These are phyloP conservation scores for Esox masquinongy DNA, from an alignment of 2,797 vertebrate genomes.

Conservation along the genomic window DNA sequence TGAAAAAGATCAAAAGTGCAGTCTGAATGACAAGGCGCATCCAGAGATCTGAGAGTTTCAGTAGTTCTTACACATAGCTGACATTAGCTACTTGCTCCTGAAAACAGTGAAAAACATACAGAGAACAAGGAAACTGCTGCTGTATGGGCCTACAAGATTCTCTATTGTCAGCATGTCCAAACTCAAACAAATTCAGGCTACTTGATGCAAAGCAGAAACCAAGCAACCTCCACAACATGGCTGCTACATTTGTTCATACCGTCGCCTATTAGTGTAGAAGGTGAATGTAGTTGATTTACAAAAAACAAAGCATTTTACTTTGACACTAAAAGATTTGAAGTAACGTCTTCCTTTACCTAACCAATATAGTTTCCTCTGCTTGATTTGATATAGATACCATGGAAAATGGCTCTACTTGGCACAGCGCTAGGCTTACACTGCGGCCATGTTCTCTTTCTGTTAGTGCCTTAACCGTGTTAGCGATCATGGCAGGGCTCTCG, in stretches of 20 bases:
- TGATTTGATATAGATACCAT: slow-evolving; percentile 12
- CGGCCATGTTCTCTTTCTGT: slow-evolving; percentile 16
- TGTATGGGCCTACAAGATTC: slow-evolving; percentile 8
- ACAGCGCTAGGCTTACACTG: slow-evolving; percentile 56
- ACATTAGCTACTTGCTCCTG: slow-evolving; percentile 43
- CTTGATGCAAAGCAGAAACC: neutral
- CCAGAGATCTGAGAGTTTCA: slow-evolving; percentile 48
- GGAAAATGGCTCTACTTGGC: slow-evolving; percentile 3
- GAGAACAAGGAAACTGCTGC: slow-evolving; percentile 40
- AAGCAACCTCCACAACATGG: slow-evolving; percentile 12
- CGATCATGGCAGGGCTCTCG: neutral
- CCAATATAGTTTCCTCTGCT: slow-evolving; percentile 15
- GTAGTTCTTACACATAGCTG: slow-evolving; percentile 47
- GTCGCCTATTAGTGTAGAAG: slow-evolving; percentile 15
- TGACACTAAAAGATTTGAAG: slow-evolving; percentile 20
- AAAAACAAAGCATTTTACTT: slow-evolving; percentile 23
- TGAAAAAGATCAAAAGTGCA: slow-evolving; percentile 46
- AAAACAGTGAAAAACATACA: slow-evolving; percentile 53
- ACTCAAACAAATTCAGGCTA: slow-evolving; percentile 21
- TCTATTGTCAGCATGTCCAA: slow-evolving; percentile 17
- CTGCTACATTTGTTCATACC: slow-evolving; percentile 24
- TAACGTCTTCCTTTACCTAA: slow-evolving; percentile 40
- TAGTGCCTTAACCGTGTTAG: neutral
- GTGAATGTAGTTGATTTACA: slow-evolving; percentile 42
- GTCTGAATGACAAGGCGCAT: slow-evolving; percentile 50